Percentiles rank a stretch among this genome's conserved stretches.
Conservation (phyloP, 2,113 vertebrate species). For the Callocephalon fimbriatum region DNA sequence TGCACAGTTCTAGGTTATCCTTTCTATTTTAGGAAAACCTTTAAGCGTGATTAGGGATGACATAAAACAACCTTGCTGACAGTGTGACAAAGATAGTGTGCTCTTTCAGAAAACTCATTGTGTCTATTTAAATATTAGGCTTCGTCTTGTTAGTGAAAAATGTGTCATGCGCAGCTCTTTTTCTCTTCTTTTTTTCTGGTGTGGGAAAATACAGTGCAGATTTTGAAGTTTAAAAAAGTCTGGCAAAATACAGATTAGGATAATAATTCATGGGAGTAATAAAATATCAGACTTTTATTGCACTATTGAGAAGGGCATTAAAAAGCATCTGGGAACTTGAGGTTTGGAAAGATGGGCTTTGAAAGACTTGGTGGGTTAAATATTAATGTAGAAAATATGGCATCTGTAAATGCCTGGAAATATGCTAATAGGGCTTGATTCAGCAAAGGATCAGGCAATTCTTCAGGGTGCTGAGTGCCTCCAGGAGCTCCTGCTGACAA, state of each 20-base stretch:
- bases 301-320: slow-evolving; percentile 80
- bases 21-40: slow-evolving; percentile 62
- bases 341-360: slow-evolving; percentile 74
- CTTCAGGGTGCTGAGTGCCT: slow-evolving; percentile 22
- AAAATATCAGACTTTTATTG: slow-evolving; percentile 82
- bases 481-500: slow-evolving; percentile 7
- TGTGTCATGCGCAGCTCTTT: slow-evolving; percentile 37
- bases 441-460: background rate
- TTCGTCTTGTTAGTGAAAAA: slow-evolving; percentile 69
- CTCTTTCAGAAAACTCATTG: slow-evolving; percentile 47
- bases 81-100: slow-evolving; percentile 42
- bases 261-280: slow-evolving; percentile 83
- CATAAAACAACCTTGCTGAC: slow-evolving; percentile 49
- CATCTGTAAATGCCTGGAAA: slow-evolving; percentile 74
- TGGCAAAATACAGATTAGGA: slow-evolving; percentile 80
- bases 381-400: slow-evolving; percentile 83
- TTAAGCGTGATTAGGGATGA: slow-evolving; percentile 33
- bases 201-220: slow-evolving; percentile 74
- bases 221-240: slow-evolving; percentile 79
- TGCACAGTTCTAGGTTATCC: slow-evolving; percentile 29
- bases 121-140: slow-evolving; percentile 72
- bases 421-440: slow-evolving; percentile 43
- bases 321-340: slow-evolving; percentile 79
- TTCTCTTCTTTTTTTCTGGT: slow-evolving; percentile 40
- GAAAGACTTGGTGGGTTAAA: slow-evolving; percentile 79